Conservation (phyloP, 2,797 vertebrate species). For the Crocodylus rhombifer region DNA sequence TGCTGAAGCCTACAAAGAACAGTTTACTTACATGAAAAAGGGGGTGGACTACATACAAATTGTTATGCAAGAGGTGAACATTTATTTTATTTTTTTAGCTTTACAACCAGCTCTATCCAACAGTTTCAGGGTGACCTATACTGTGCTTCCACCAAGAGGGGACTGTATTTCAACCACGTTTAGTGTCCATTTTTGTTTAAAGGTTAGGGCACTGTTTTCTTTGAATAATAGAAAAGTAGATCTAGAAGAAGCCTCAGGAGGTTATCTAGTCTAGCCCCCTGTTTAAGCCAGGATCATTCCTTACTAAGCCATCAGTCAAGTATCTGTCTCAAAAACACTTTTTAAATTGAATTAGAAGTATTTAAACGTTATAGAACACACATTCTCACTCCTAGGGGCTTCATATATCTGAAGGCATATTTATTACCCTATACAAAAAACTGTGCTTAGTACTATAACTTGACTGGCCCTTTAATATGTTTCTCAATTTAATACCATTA, state of each 20-base stretch:
- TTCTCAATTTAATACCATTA: accelerated
- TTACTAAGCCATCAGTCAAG: too few species aligned
- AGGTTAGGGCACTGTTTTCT: background rate
- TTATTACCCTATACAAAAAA: background rate
- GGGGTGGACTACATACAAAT: background rate
- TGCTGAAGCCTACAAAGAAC: background rate
- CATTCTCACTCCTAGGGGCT: background rate
- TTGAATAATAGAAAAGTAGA: too few species aligned
- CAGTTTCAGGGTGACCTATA: too few species aligned
- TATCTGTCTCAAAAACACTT: too few species aligned
- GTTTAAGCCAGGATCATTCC: too few species aligned
- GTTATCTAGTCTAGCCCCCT: too few species aligned
- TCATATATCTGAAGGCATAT: background rate
- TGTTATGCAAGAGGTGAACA: too few species aligned
- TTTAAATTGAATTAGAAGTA: background rate
- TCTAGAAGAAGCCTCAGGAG: too few species aligned
- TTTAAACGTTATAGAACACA: background rate
- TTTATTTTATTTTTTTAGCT: too few species aligned
- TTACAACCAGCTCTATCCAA: too few species aligned
- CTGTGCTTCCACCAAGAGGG: too few species aligned
- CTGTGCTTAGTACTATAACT: background rate
- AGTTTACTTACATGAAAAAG: background rate
- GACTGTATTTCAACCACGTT: background rate
- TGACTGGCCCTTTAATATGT: background rate
- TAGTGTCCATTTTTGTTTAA: background rate